Evolutionary conservation across 2,797 vertebrate genomes (phyloP), one percentile per base, ranked within the genome.

Genomic region (Cetoscarus ocellatus): DNA sequence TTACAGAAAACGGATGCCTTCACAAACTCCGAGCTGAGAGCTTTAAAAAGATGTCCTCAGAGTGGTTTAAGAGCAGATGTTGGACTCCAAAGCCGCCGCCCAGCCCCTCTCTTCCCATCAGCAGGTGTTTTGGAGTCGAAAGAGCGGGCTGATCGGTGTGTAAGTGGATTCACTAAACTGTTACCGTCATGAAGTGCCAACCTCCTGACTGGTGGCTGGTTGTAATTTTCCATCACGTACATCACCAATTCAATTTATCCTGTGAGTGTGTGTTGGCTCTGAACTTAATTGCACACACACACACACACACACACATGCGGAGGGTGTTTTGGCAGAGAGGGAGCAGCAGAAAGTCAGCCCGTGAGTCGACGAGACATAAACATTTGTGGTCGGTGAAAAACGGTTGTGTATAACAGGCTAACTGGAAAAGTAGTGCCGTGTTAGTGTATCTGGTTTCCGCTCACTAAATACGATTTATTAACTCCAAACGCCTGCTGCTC

Each of bases 391-490:
- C 67, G 59, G 62, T 44, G 60, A 62, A 36, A 76, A 84, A 19
- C 35, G 8, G 48, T 63, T 83, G 77, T 85, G 38, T 81, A 75
- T 56, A 53, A 60, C 71, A 79, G 57, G 4, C 59, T 71, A 70
- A 80, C 76, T 78, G 81, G 71, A 77, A 82, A 79, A 82, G 70
- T 68, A 71, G 60, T 38, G 3, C 10, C 3, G 65, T 71, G 80
- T 85, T 79, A 66, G 73, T 69, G 56, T 67, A 81, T 73, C 55
- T 73, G 73, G 77, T 81, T 83, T 82, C 70, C 56, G 5, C 56
- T 52, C 60, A n/a, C 34, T 69, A 57, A 80, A 75, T 61, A 49
- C 18, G 8, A 47, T 49, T 63, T 68, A 79, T 77, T 27, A 64
- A 65, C 63, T 62, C 44, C 38, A 27, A 47, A 18, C n/a, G 6